phyloP scores from a whole-genome alignment of 2,888 invertebrate genomes.

The Mesoligia furuncula region DNA sequence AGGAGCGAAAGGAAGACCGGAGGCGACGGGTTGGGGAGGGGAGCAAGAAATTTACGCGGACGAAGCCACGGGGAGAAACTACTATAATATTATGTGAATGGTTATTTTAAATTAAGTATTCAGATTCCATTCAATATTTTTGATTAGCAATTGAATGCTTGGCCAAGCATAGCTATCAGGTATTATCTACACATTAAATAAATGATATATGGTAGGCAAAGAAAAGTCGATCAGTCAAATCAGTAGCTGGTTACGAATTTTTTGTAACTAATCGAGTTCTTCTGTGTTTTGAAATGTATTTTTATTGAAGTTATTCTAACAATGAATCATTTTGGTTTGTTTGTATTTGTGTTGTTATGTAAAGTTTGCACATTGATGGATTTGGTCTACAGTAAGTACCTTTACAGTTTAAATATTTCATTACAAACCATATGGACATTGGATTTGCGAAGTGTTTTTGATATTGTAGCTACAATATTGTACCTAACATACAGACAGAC shows the following conservation, averaged over 20 bases:
- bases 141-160: not conserved
- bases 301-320: not conserved
- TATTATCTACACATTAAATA: not conserved
- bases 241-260: not conserved
- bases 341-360: not conserved
- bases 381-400: not conserved
- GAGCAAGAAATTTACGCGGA: no score
- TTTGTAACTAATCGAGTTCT: not conserved
- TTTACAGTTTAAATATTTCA: not conserved
- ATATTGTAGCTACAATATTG: no score
- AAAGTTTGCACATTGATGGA: not conserved
- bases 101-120: no score
- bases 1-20: no score
- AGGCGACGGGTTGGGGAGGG: no score
- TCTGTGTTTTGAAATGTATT: not conserved
- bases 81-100: no score
- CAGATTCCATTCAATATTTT: not conserved
- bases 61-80: no score
- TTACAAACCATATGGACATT: no score
- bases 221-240: not conserved
- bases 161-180: not conserved
- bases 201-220: not conserved
- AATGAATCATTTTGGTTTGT: constrained; percentile 1
- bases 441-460: no score
- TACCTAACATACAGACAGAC: no score